Evolutionary conservation across 2,797 vertebrate genomes (phyloP), one percentile per base, ranked within the genome.

Genomic region (Poeciliopsis infans): DNA sequence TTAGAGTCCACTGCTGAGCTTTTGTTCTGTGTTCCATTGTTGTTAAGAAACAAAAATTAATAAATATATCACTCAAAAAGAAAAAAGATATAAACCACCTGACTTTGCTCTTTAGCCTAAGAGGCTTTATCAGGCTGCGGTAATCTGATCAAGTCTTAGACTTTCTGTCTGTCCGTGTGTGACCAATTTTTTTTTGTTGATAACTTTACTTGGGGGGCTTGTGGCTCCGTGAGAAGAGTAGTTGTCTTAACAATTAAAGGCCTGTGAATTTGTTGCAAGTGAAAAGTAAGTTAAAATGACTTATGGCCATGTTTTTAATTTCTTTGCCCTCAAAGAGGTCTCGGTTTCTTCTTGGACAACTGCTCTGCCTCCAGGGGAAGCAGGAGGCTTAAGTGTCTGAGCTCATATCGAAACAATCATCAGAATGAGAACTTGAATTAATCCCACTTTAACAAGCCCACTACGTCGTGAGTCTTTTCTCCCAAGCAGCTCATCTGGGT

Each of bases 401-500:
- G 70, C 78, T 39, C 64, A 7, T 36, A 78, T 82, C 47, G 73
- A 86, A 61, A 49, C 71, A 1, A 25, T 85, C 76, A 23, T 85
- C 53, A 49, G 74, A 77, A 66, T 73, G 72, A 78, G 81, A 70
- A 47, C 46, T 74, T 36, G 53, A 74, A 4, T 73, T 81, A 86
- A 81, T 79, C 68, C 61, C 57, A 41, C 10, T 10, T 68, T 86
- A 64, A 85, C 76, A 61, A 66, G 28, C 74, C 18, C 53, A 79
- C 0, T 4, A 0, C 5, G 3, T 11, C 31, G 28, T 36, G 31
- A 74, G 39, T 84, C 43, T n/a, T 64, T 86, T 86, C 79, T 85
- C 72, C 85, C 87, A 81, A 86, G 70, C 66, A 0, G 64, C 82
- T 86, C 83, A 47, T 79, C 77, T 70, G 66, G 69, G 0, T 41